Base-by-base conservation (phyloP, 2,797 vertebrate species). In the Parambassis ranga region DNA sequence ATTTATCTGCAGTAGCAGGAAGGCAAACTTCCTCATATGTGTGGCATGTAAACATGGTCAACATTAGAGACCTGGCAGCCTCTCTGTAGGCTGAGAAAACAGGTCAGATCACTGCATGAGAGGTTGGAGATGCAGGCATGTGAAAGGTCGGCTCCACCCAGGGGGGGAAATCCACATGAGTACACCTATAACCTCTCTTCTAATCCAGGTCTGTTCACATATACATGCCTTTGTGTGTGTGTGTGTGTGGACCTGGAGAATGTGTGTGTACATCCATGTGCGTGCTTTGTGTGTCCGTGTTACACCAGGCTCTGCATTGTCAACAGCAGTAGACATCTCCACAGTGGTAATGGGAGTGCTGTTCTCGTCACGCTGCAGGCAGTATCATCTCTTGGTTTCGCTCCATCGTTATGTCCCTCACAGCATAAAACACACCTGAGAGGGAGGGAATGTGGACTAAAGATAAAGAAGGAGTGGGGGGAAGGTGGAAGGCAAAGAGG, bases 91-190 rank as follows among this genome's bases (percentile, higher is more conserved):
- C 46, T 28, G 42, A 65, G 41, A 70, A 82, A 85, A 59, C 42
- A 5, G 82, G 82, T 81, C 82, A 83, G 46, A 63, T 76, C 76
- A 10, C 80, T 76, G 68, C 53, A 22, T 76, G 79, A 38, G 59
- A 61, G 69, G 75, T 75, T 51, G 3, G n/a, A 38, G 63, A 55
- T 48, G 26, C 50, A 59, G 38, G 42, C 28, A 27, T 56, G 27
- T 55, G 28, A 85, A 80, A 82, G 78, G 79, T 84, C 72, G 26
- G 23, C 46, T 75, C 75, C 53, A 72, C 74, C 77, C 55, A 44
- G 77, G 79, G 68, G 77, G 70, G 42, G 44, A 43, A 69, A 62
- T 59, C 68, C 68, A 63, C 62, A 49, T 28, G 37, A 69, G 24
- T 23, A 64, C 57, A 75, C 76, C 66, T 75, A 48, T 70, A 77